Percentiles rank a stretch among this genome's conserved stretches.
These are phyloP conservation scores for Ailurus styani DNA, from an alignment of 2,113 vertebrate genomes.

Conservation along the genomic window DNA sequence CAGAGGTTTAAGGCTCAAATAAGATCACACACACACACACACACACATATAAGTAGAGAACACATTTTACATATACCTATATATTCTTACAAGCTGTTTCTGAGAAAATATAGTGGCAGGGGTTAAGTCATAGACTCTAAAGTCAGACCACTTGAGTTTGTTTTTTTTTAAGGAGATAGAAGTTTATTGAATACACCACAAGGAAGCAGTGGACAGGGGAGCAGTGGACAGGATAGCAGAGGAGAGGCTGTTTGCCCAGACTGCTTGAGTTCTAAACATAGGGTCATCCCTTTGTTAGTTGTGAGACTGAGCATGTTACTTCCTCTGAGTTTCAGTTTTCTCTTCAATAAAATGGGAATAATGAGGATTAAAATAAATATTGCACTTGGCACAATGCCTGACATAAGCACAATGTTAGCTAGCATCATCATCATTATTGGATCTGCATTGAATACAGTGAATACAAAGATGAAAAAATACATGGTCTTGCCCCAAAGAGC, in stretches of 20 bases:
- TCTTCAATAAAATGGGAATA: conserved; percentile 36
- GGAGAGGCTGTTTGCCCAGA: background rate
- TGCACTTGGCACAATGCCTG: background rate
- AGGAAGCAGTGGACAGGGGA: background rate
- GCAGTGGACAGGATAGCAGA: background rate
- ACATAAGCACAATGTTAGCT: background rate
- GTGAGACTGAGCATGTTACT: background rate
- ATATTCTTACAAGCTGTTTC: conserved; percentile 16
- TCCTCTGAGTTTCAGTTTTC: conserved; percentile 24
- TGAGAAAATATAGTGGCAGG: background rate
- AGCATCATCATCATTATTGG: conserved; percentile 4
- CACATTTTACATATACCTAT: background rate
- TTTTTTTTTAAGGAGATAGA: background rate
- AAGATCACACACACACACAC: background rate
- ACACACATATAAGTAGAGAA: background rate
- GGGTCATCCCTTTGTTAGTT: background rate
- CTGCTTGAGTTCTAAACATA: background rate
- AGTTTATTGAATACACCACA: background rate
- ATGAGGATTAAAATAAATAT: conserved; percentile 18
- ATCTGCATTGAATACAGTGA: background rate
- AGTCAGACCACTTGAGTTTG: background rate
- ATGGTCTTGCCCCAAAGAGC: background rate
- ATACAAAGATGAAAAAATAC: background rate
- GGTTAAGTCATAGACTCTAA: background rate
- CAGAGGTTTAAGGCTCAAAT: conserved; percentile 19